Conservation (phyloP, 2,888 invertebrate species). For the Diabrotica balteata region DNA sequence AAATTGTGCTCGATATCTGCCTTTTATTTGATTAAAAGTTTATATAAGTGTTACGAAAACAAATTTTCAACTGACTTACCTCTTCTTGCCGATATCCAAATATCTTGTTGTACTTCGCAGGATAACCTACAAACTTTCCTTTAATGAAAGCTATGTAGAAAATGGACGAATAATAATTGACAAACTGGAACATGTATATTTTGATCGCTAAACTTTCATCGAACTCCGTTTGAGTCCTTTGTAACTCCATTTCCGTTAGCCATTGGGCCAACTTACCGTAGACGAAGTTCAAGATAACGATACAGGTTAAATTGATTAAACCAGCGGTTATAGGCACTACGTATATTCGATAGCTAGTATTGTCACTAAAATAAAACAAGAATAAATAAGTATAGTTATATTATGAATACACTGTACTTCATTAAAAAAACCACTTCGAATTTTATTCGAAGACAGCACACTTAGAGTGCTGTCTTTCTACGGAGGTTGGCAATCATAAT, state of each 20-base stretch:
- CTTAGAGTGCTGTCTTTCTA: too few relatives aligned
- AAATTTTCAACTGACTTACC: constrained; percentile 54
- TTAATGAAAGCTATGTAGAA: constrained; percentile 85
- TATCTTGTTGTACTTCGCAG: constrained; percentile 76
- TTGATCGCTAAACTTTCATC: constrained; percentile 87
- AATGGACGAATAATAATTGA: constrained; percentile 88
- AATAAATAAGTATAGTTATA: too few relatives aligned
- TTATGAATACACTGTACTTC: too few relatives aligned
- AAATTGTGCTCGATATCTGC: too few relatives aligned
- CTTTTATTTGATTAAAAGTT: too few relatives aligned
- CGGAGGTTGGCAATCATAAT: too few relatives aligned
- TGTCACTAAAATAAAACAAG: constrained; percentile 59
- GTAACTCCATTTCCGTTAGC: constrained; percentile 77
- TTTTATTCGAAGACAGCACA: too few relatives aligned
- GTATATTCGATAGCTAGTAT: constrained; percentile 68
- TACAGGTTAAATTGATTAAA: constrained; percentile 77
- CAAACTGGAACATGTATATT: constrained; percentile 86
- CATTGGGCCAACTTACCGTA: constrained; percentile 71
- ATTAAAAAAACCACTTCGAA: too few relatives aligned
- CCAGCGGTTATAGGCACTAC: constrained; percentile 80
- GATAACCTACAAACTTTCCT: constrained; percentile 81
- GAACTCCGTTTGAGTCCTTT: constrained; percentile 84
- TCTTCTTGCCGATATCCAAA: constrained; percentile 76
- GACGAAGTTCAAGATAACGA: constrained; percentile 75
- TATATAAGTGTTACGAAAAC: too few relatives aligned